Evolutionary conservation across 2,888 invertebrate genomes (phyloP), one percentile per base, ranked within the genome.

Genomic region (Dryadula phaetusa): DNA sequence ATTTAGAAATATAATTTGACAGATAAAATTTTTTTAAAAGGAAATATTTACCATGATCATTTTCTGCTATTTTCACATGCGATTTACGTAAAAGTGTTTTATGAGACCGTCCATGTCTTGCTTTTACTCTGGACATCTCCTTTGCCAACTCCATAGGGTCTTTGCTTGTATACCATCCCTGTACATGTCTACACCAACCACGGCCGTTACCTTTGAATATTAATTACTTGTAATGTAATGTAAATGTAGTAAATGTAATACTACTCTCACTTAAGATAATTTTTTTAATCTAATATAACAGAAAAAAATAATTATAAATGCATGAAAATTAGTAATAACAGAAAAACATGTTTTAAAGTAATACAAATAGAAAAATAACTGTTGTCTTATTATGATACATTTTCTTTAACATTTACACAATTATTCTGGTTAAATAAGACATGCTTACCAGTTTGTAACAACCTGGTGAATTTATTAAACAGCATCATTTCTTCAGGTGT

Each of bases 51-150:
- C 88, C 92, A 87, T 85, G 81, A 84, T 94, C 90, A 72, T 84
- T 79, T 67, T 85, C 83, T n/a, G 86, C 83, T 52, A 93, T 74
- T 80, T 94, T 94, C 3, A 94, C 77, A 80, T 95, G 95, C 32
- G 93, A 94, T 76, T 95, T 92, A 74, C 94, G 93, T 0, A 95
- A 85, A n/a, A 97, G 88, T 75, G 96, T 96, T 76, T 94, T 95
- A 80, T 97, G 97, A 0, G 94, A 94, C 91, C 96, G 95, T 4
- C 95, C 95, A 75, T 95, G 93, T 71, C 94, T 93, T 8, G 94
- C 93, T 61, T 93, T 94, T 64, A 93, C 94, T 78, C 94, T 93
- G 4, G 95, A 94, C 20, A 96, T 92, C 72, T 94, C 94, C 74
- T 94, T 91, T 0, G 94, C 95, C 47, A 97, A 86, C 61, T 94